Percentiles rank a stretch among this genome's conserved stretches.
Evolutionary conservation across 2,113 vertebrate species (phyloP).

Genomic region (Tachycineta bicolor): DNA sequence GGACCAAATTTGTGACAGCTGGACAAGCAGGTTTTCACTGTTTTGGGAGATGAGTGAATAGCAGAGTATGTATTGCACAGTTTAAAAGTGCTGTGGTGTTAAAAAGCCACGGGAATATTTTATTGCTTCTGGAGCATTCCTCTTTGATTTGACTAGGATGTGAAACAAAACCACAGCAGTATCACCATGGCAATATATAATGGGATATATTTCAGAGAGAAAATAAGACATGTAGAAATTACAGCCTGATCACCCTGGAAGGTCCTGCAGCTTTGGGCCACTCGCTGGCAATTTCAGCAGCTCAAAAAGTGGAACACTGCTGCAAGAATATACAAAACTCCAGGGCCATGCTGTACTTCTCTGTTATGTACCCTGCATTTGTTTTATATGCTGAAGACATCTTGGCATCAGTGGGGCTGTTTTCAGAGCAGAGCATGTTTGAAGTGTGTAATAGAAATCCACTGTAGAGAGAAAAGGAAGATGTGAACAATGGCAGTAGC

Average conservation of each 20-base stretch:
- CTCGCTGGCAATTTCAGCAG: neutral
- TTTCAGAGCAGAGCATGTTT: conserved; percentile 18
- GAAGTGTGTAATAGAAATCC: conserved; percentile 17
- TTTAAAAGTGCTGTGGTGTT: neutral
- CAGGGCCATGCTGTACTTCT: conserved; percentile 22
- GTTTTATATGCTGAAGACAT: conserved; percentile 25
- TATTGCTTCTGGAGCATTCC: neutral
- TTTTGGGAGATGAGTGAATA: neutral
- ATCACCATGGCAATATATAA: neutral
- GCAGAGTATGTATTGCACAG: neutral
- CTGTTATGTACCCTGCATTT: neutral
- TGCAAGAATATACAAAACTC: conserved; percentile 14
- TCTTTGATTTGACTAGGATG: conserved; percentile 1
- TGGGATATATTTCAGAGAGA: neutral
- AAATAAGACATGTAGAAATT: conserved; percentile 2
- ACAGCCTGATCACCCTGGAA: conserved; percentile 2
- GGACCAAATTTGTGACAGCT: neutral
- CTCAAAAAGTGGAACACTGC: conserved; percentile 24
- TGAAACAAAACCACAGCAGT: neutral
- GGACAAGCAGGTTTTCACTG: neutral
- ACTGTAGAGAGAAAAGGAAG: neutral
- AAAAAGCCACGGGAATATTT: conserved; percentile 4
- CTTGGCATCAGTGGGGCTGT: conserved; percentile 30
- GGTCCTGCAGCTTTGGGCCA: conserved; percentile 3
- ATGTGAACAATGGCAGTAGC: neutral